Base-by-base conservation (phyloP, 2,113 vertebrate genomes). In the Clupea harengus region DNA sequence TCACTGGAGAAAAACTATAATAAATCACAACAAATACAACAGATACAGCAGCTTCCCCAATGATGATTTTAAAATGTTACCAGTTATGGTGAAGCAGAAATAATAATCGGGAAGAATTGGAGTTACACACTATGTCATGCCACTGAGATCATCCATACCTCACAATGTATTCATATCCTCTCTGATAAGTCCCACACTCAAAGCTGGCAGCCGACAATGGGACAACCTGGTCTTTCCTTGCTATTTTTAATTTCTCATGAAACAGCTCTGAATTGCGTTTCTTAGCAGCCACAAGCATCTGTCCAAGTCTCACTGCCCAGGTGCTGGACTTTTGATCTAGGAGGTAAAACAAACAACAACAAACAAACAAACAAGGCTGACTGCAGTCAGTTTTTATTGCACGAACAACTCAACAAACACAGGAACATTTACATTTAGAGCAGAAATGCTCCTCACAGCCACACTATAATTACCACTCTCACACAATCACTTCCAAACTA, bases 171-270 rank as follows among this genome's bases (percentile, higher is more conserved):
- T 99, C 97, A 1, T 99, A 99, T 94, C 98, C 98, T 93, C 98
- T 94, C 90, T 99, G 98, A 92, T 99, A 99, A 83, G 98, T 98
- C 54, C 98, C 98, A 92, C 97, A 98, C 94, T 99, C 98, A 83
- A 99, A 99, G 91, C 98, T 99, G 86, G 98, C 98, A 44, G 98
- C 98, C 84, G 98, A 99, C 89, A 99, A 95, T n/a, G 98, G 98
- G 60, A 99, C 97, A 72, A 99, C 97, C 94, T 99, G 98, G 81
- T 99, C 98, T 83, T 96, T 95, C 91, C 97, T 96, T 85, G 97
- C 95, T 82, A 97, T 83, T 93, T 99, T 99, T 91, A 99, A 91
- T 0, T 96, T 97, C 86, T 98, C 95, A 57, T 96, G 97, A 87
- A 99, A 99, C 72, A 89, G 85, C 44, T 93, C 90, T 0, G 87